phyloP scores from a whole-genome alignment of 2,797 vertebrate genomes.

The Phalanger gymnotis region DNA sequence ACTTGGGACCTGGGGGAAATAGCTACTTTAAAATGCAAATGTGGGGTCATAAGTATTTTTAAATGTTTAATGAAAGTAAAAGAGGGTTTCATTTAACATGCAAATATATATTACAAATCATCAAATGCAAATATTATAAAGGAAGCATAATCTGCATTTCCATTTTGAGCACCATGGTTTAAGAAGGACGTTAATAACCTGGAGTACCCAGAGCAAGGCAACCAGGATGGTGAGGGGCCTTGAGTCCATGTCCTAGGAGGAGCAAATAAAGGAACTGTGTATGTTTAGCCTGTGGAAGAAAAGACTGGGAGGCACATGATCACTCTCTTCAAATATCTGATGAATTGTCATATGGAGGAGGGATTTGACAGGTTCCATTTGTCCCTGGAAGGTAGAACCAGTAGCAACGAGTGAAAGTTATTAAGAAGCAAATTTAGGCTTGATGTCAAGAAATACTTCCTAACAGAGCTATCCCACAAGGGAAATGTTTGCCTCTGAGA shows the following conservation, averaged over 20 bases:
- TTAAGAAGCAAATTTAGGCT: background rate
- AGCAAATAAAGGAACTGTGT: background rate
- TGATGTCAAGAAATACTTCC: background rate
- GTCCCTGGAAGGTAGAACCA: background rate
- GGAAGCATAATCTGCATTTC: background rate
- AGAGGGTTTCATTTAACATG: background rate
- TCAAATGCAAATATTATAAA: background rate
- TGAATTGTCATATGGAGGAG: background rate
- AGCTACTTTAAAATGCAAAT: background rate
- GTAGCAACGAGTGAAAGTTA: background rate
- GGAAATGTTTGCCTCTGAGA: background rate
- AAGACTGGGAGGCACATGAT: background rate
- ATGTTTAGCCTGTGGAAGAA: background rate
- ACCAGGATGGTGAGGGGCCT: background rate
- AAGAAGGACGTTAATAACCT: background rate
- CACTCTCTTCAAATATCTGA: background rate
- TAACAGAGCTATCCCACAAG: background rate
- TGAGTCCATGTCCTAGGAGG: background rate
- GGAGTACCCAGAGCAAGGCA: background rate
- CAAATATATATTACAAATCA: background rate
- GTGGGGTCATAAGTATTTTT: background rate
- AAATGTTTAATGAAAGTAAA: background rate
- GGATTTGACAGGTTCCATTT: background rate
- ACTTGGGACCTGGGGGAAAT: background rate
- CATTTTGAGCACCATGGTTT: background rate